Percentiles rank a stretch among this genome's conserved stretches.
Evolutionary conservation across 2,113 vertebrate genomes (phyloP).

Genomic region (Cyanistes caeruleus): DNA sequence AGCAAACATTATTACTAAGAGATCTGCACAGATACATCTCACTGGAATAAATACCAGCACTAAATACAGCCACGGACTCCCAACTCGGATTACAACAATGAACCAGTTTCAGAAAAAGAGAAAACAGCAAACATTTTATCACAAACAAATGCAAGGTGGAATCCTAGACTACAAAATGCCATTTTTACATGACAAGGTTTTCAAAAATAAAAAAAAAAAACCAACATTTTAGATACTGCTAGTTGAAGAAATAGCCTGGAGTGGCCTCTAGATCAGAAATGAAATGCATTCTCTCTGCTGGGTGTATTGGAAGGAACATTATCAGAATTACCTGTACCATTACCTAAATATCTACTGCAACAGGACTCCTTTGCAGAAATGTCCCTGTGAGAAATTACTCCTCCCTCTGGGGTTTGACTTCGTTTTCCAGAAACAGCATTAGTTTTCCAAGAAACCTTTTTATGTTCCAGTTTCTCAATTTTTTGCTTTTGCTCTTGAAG

Average conservation of each 20-base stretch:
- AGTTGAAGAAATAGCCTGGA: background rate
- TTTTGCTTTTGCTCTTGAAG: slow-evolving; percentile 57
- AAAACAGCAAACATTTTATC: background rate
- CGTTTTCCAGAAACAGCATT: slow-evolving; percentile 9
- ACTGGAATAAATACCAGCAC: background rate
- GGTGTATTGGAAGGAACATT: background rate
- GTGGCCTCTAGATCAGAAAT: background rate
- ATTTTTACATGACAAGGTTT: background rate
- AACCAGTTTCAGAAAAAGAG: background rate
- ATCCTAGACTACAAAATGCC: background rate
- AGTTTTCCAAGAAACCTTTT: slow-evolving; percentile 30
- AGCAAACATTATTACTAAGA: background rate
- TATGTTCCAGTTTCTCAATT: slow-evolving; percentile 47
- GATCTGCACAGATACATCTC: background rate
- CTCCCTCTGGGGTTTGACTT: background rate
- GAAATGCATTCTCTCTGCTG: background rate
- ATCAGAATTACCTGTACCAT: background rate
- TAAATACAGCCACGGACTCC: background rate
- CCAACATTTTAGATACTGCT: background rate
- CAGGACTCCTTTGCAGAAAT: background rate
- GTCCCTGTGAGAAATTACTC: background rate
- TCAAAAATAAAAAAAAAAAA: background rate
- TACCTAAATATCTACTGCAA: slow-evolving; percentile 64
- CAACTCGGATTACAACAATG: background rate
- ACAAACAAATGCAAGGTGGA: background rate